Evolutionary conservation across 2,888 invertebrate species (phyloP).

Genomic region (Scelioninae gen. 1): DNA sequence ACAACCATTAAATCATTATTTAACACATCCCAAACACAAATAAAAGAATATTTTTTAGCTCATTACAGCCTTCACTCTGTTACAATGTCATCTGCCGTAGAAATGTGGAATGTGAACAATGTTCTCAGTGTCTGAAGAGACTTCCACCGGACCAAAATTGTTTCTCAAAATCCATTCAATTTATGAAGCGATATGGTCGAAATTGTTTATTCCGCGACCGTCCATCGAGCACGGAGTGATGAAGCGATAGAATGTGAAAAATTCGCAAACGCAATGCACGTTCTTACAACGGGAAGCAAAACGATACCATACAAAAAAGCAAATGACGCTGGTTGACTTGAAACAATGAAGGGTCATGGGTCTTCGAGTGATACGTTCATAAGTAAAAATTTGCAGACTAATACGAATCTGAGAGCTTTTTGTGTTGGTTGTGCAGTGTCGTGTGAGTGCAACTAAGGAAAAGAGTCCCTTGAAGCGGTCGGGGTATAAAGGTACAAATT

Average conservation of each 20-base stretch:
- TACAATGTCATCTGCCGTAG: constrained; percentile 1
- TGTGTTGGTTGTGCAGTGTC: constrained; percentile 75
- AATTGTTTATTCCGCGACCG: constrained; percentile 41
- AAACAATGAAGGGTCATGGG: constrained; percentile 47
- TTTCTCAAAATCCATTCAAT: constrained; percentile 59
- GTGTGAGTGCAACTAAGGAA: constrained; percentile 25
- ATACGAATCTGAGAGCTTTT: constrained; percentile 77
- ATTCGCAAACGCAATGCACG: constrained; percentile 78
- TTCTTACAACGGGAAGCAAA: constrained; percentile 72
- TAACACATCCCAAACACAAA: not conserved
- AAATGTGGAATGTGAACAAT: constrained; percentile 35
- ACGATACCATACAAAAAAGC: constrained; percentile 76
- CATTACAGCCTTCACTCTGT: constrained; percentile 1
- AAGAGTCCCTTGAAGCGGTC: constrained; percentile 37
- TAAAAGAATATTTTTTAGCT: not conserved
- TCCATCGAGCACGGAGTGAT: constrained; percentile 73
- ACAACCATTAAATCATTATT: too few relatives aligned
- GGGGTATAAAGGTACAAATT: constrained; percentile 30
- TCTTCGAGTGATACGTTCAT: constrained; percentile 75
- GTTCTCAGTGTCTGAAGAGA: constrained; percentile 13
- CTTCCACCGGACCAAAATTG: constrained; percentile 24
- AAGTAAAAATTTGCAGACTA: constrained; percentile 78
- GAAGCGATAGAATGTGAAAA: constrained; percentile 83
- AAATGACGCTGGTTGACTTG: constrained; percentile 44
- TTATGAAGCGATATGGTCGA: constrained; percentile 39